A percentile compares a stretch with the other conserved stretches of the same genome.
Conservation (phyloP, 64 coral and sea anemone species). For the Platygyra sinensis region DNA sequence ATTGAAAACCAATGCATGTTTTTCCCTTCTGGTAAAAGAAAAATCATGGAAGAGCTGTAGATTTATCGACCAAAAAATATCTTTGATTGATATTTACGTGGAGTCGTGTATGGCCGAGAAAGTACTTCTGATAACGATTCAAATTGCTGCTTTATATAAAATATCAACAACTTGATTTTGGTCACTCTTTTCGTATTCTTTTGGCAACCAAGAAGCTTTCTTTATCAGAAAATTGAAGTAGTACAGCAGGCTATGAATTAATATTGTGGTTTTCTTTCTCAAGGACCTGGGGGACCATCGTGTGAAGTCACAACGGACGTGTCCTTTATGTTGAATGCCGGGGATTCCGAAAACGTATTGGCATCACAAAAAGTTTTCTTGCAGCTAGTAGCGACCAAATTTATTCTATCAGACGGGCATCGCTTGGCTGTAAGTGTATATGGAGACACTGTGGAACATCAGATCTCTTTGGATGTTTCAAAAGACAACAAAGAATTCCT, state of each 20-base stretch:
- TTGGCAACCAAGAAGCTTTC: too few relatives aligned
- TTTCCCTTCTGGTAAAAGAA: too few relatives aligned
- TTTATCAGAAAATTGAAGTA: too few relatives aligned
- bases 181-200: too few relatives aligned
- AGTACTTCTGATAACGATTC: too few relatives aligned
- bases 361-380: neutral
- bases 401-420: neutral
- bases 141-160: too few relatives aligned
- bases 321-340: neutral
- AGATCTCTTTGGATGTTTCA: neutral
- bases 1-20: too few relatives aligned
- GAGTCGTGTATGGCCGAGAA: too few relatives aligned
- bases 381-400: neutral
- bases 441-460: neutral
- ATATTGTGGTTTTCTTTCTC: neutral
- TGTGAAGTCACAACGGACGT: neutral
- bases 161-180: too few relatives aligned
- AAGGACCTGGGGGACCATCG: neutral
- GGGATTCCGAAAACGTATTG: neutral
- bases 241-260: neutral
- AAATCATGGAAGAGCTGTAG: too few relatives aligned
- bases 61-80: too few relatives aligned
- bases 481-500: slow-evolving; percentile 1
- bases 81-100: too few relatives aligned
- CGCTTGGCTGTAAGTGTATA: neutral